Evolutionary conservation across 2,797 vertebrate species (phyloP).

Genomic region (Brachyalestes nurse): DNA sequence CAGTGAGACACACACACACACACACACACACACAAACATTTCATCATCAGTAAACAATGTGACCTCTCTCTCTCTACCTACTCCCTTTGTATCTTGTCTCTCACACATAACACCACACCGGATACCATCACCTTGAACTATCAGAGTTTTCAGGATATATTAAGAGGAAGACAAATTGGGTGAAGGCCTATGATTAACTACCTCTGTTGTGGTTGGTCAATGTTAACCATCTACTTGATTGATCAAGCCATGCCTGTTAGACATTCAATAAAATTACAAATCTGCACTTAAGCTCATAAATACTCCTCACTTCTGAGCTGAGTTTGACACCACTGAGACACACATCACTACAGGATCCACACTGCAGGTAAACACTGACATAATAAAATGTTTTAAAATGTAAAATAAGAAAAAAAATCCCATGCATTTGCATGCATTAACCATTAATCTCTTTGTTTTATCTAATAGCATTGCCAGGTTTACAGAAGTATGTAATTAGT

Average conservation of each 20-base stretch:
- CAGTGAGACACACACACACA: slow-evolving; percentile 25
- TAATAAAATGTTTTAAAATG: too few species aligned
- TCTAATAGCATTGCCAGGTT: too few species aligned
- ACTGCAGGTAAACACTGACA: too few species aligned
- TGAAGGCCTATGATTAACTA: neutral
- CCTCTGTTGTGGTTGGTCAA: neutral
- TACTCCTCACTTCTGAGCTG: neutral
- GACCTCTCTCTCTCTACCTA: slow-evolving; percentile 23
- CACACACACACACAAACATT: neutral
- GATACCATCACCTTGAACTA: slow-evolving; percentile 24
- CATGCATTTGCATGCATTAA: too few species aligned
- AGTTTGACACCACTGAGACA: neutral
- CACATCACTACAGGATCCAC: too few species aligned
- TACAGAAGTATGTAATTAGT: too few species aligned
- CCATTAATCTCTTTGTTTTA: too few species aligned
- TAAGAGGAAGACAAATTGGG: neutral
- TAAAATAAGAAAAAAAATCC: too few species aligned
- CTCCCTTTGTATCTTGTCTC: neutral
- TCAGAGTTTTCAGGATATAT: neutral
- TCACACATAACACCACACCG: neutral
- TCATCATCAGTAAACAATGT: slow-evolving; percentile 20
- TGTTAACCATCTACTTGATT: neutral
- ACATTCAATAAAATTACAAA: neutral
- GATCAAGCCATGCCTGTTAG: neutral
- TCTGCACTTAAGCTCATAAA: neutral